Conservation (phyloP, 1,140 invertebrate genomes). For the Trichomalopsis sarcophagae region DNA sequence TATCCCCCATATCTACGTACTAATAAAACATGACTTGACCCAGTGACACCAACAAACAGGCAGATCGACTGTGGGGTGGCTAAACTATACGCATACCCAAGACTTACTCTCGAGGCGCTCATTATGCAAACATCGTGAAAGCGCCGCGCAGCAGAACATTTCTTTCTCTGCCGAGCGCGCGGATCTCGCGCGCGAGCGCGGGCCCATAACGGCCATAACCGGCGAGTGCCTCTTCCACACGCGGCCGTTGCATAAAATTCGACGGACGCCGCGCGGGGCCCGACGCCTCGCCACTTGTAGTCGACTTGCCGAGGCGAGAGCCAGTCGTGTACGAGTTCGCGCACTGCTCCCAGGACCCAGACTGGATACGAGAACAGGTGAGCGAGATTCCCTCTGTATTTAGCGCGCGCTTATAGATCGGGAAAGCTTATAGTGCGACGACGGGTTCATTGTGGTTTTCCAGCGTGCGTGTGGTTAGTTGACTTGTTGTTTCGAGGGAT, state of each 20-base stretch:
- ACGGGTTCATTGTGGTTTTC: not conserved
- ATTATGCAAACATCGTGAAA: not conserved
- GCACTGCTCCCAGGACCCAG: not conserved
- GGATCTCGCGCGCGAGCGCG: too few species aligned
- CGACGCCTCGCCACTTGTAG: not conserved
- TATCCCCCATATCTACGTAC: too few species aligned
- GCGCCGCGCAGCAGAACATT: not conserved
- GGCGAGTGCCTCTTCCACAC: conserved; percentile 9
- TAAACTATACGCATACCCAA: too few species aligned
- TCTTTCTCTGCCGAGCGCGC: not conserved
- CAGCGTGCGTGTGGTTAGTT: not conserved
- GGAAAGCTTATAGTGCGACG: not conserved
- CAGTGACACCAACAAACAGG: too few species aligned
- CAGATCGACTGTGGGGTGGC: too few species aligned
- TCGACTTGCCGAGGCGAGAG: conserved; percentile 10
- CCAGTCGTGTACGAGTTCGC: not conserved
- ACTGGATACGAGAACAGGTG: not conserved
- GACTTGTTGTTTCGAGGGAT: not conserved
- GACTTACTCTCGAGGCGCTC: not conserved
- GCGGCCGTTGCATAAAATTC: conserved; percentile 17
- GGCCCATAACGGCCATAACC: not conserved
- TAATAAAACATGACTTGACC: too few species aligned
- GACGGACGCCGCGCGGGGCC: not conserved
- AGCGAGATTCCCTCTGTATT: not conserved
- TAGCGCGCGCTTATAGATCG: not conserved